Evolutionary conservation across 2,888 invertebrate genomes (phyloP), one percentile per base, ranked within the genome.

Genomic region (Agonum fuliginosum): DNA sequence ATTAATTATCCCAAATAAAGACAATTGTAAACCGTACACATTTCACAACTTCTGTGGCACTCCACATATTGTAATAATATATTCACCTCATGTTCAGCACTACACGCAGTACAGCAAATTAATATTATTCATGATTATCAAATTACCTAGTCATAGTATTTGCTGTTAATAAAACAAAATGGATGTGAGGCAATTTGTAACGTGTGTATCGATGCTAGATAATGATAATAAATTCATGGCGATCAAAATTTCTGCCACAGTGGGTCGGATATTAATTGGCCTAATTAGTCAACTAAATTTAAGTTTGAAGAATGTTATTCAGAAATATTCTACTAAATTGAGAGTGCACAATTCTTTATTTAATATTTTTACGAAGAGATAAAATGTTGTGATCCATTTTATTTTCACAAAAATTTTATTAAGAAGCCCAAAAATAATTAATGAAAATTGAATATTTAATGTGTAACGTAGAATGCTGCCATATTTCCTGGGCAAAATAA

Each of bases 151-250:
- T 20, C 22, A 41, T 37, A 41, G 20, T 41, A 70, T 41, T 70
- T 46, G 43, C 41, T 30, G 43, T 69, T 69, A 70, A 70, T 70
- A 70, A 43, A 70, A 70, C 24, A 20, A 20, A 12, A 46, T 43
- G 12, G 20, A 70, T 37, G 43, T 69, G n/a, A 43, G 41, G 43
- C 27, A 70, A 70, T 70, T 70, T 70, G 70, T 69, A 46, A n/a
- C n/a, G n/a, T 12, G 14, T 8, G 48, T 20, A 48, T 48, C 20
- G 20, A 20, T 48, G 8, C 20, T 20, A 48, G 48, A 48, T 48
- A 48, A 48, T 48, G n/a, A n/a, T n/a, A n/a, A n/a, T n/a, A n/a
- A 48, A 48, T 48, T 48, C 48, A 48, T 48, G 48, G 8, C 14
- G 48, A 48, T 17, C 20, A 48, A 17, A 48, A 48, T 48, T 48